phyloP scores from a whole-genome alignment of 2,888 invertebrate species.

The Brachyptera putata region DNA sequence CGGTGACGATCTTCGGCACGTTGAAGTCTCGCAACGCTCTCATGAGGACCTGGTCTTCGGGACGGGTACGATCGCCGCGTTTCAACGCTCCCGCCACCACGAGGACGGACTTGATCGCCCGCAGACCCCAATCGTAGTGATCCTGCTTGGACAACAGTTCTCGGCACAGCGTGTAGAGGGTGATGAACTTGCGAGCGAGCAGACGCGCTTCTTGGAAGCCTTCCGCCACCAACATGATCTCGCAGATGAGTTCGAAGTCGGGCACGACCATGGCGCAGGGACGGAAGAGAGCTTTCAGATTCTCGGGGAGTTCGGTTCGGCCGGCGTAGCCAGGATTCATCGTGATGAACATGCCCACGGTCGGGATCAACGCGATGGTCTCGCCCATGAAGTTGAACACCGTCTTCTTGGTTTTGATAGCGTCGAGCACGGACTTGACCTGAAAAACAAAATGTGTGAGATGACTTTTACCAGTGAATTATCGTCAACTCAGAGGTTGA shows the following conservation, averaged over 20 bases:
- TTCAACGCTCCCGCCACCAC: slow-evolving; percentile 91
- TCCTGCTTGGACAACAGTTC: slow-evolving; percentile 92
- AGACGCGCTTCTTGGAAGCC: slow-evolving; percentile 90
- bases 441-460: no score
- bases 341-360: slow-evolving; percentile 89
- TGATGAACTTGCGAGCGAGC: slow-evolving; percentile 89
- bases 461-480: no score
- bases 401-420: slow-evolving; percentile 75
- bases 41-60: slow-evolving; percentile 93
- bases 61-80: slow-evolving; percentile 66
- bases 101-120: slow-evolving; percentile 92
- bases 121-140: slow-evolving; percentile 94
- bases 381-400: slow-evolving; percentile 84
- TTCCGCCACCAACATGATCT: slow-evolving; percentile 95
- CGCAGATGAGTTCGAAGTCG: slow-evolving; percentile 92
- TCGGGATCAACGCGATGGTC: slow-evolving; percentile 65
- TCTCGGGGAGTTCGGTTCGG: slow-evolving; percentile 83
- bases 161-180: slow-evolving; percentile 80
- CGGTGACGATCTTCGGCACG: slow-evolving; percentile 89
- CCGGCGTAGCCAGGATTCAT: slow-evolving; percentile 98
- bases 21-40: slow-evolving; percentile 91
- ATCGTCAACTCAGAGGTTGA: no score
- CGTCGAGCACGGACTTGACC: slow-evolving; percentile 79
- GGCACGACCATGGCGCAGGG: slow-evolving; percentile 66
- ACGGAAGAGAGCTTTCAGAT: slow-evolving; percentile 53